Base-by-base conservation (phyloP, 2,797 vertebrate genomes). In the Harpagifer antarcticus region DNA sequence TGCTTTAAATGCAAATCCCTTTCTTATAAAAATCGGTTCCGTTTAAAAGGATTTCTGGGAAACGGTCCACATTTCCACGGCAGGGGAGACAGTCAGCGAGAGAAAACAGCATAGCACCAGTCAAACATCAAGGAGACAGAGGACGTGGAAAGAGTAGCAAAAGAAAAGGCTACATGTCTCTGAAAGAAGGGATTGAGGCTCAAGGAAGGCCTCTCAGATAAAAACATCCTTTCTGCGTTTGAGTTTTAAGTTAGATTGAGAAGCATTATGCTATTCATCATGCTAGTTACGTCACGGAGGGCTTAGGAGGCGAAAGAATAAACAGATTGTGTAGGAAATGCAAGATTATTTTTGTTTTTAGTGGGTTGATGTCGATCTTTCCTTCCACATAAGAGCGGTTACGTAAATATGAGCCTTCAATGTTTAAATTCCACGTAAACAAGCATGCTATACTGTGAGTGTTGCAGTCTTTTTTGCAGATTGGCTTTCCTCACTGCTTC, bases 1-100 rank as follows among this genome's bases (percentile, higher is more conserved):
- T 93, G 92, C 90, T 95, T 95, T 94, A 95, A 95, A 96, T 96
- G 95, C 95, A 95, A 96, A 96, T 96, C 95, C 94, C 90, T 91
- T 93, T 94, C 94, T 94, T 95, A 95, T 95, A 95, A 95, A 95
- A 94, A 94, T 94, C 92, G 87, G 95, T 95, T 96, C 95, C 94
- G 85, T 96, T 95, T 96, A 96, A 96, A 95, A 91, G 95, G 95
- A 95, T 96, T 95, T 95, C 93, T 93, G 93, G 91, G 93, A 93
- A 92, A 89, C 91, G 89, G 94, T 94, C 93, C 91, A 94, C 92
- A 92, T 93, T 94, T 94, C 91, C 89, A 90, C 91, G 87, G 93
- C 90, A 83, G 92, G 93, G 92, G 90, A 93, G 90, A 92, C 91
- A 90, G 91, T 91, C 90, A 81, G 92, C 88, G 75, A 88, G 91